Conservation (phyloP, 2,797 vertebrate genomes). For the Amblyraja radiata region DNA sequence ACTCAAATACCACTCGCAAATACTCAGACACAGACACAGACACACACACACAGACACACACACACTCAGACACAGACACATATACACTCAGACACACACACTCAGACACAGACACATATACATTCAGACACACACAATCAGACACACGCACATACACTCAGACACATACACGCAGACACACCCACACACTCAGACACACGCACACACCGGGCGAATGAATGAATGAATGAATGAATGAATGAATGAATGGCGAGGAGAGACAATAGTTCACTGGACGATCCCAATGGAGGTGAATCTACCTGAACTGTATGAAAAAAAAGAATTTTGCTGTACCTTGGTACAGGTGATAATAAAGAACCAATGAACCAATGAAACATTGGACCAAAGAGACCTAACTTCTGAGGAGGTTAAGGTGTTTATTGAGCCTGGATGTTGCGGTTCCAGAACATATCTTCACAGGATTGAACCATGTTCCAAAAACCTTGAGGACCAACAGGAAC, state of each 20-base stretch:
- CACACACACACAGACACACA: neutral
- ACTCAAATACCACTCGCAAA: neutral
- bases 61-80: neutral
- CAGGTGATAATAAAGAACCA: no score
- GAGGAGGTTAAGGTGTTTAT: neutral
- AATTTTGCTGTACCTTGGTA: neutral
- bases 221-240: no score
- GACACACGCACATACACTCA: no score
- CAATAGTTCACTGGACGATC: no score
- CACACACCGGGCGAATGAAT: neutral
- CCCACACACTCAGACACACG: neutral
- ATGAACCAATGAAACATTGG: neutral
- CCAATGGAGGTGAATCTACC: no score
- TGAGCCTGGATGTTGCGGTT: neutral
- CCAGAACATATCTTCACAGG: neutral
- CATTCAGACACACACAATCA: no score
- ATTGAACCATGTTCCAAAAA: neutral
- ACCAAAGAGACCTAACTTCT: neutral
- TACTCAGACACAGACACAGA: neutral
- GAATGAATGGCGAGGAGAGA: no score
- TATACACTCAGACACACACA: neutral
- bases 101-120: no score
- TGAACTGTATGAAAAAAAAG: no score
- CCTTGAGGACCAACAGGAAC: neutral
- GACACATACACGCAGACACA: no score